Conservation (phyloP, 2,888 invertebrate species). For the Trachelus troglodyta region DNA sequence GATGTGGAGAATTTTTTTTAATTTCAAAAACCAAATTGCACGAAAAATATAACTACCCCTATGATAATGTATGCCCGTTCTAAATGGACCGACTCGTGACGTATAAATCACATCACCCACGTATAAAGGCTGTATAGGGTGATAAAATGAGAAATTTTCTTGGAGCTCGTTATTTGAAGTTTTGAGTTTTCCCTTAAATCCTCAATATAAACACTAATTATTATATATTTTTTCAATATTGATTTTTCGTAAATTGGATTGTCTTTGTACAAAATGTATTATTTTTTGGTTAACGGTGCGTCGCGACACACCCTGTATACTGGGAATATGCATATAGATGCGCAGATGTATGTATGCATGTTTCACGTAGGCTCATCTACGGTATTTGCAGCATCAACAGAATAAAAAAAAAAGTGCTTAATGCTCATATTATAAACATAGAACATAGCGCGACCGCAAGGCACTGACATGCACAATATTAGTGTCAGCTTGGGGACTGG, state of each 20-base stretch:
- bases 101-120: background rate
- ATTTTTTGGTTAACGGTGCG: background rate
- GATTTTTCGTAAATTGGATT: background rate
- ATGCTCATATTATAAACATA: conserved; percentile 5
- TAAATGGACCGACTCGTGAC: background rate
- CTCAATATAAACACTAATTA: background rate
- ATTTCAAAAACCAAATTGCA: background rate
- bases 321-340: background rate
- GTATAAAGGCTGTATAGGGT: background rate
- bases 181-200: background rate
- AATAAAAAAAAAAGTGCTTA: background rate
- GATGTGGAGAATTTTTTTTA: background rate
- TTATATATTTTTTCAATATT: background rate
- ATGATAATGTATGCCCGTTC: background rate
- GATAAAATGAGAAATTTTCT: background rate
- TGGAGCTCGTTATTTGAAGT: background rate
- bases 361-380: background rate
- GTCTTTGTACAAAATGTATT: background rate
- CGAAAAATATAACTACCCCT: background rate
- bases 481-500: conserved; percentile 3
- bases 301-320: background rate
- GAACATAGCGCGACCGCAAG: background rate
- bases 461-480: conserved; percentile 4
- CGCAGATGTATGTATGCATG: background rate
- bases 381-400: background rate